A percentile compares a stretch with the other conserved stretches of the same genome.
Evolutionary conservation across 2,113 vertebrate genomes (phyloP).

Genomic region (Ahaetulla prasina): DNA sequence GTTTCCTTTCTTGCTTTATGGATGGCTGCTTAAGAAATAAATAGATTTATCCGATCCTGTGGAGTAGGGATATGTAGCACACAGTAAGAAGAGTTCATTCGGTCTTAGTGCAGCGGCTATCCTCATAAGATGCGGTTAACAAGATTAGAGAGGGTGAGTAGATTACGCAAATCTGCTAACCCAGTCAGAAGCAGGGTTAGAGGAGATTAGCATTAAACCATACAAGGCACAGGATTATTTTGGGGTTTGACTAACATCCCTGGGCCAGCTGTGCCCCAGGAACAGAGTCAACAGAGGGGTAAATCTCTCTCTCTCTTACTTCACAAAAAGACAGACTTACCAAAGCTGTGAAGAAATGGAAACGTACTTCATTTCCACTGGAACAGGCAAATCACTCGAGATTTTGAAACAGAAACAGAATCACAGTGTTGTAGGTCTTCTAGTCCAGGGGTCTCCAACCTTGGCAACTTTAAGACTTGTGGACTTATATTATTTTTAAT

Average conservation of each 20-base stretch:
- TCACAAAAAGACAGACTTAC: not conserved
- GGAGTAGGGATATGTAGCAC: not conserved
- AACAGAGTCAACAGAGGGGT: not conserved
- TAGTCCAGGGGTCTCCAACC: no score
- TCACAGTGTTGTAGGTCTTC: no score
- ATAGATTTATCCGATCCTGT: not conserved
- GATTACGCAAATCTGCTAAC: not conserved
- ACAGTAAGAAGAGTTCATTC: not conserved
- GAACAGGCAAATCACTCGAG: not conserved
- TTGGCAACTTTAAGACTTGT: no score
- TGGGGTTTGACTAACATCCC: not conserved
- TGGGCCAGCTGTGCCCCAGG: not conserved
- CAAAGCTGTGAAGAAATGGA: not conserved
- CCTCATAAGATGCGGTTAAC: not conserved
- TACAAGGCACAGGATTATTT: not conserved
- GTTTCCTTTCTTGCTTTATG: not conserved
- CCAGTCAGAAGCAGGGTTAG: not conserved
- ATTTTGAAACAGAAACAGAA: not conserved
- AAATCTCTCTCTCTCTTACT: not conserved
- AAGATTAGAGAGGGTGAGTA: not conserved
- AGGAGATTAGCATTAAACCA: not conserved
- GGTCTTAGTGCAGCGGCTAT: not conserved
- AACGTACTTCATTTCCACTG: not conserved
- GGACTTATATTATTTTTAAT: no score
- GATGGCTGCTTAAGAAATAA: not conserved